Percentiles rank a stretch among this genome's conserved stretches.
These are phyloP conservation scores for Aphaenogaster rudis DNA, from an alignment of 1,140 invertebrate species.

Conservation along the genomic window DNA sequence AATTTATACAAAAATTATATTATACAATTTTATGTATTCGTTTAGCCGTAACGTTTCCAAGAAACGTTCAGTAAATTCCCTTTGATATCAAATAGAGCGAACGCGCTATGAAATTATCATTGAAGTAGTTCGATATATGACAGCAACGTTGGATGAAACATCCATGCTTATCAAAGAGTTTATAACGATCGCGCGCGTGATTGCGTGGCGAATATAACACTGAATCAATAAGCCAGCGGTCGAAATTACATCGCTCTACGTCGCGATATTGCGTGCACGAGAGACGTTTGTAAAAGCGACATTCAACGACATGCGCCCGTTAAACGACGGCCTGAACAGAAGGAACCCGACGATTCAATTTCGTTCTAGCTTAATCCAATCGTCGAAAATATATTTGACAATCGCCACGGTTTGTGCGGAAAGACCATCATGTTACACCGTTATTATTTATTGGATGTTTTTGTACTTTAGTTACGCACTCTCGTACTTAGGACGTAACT, in stretches of 20 bases:
- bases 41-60: not conserved
- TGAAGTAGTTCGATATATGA: not conserved
- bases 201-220: slow-evolving; percentile 36
- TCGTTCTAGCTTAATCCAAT: slow-evolving; percentile 17
- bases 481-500: too few relatives aligned
- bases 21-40: not conserved
- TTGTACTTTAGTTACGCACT: too few relatives aligned
- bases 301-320: slow-evolving; percentile 11
- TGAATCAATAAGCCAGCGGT: slow-evolving; percentile 35
- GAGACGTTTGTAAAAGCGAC: slow-evolving; percentile 32
- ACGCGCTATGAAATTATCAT: not conserved
- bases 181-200: slow-evolving; percentile 8
- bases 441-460: not conserved
- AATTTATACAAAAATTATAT: not conserved
- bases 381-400: slow-evolving; percentile 31
- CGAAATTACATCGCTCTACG: slow-evolving; percentile 39
- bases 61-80: not conserved
- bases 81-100: not conserved
- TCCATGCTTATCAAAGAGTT: slow-evolving; percentile 15
- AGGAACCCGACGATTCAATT: slow-evolving; percentile 14
- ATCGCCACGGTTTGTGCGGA: not conserved
- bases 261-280: slow-evolving; percentile 39
- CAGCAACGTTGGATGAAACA: not conserved
- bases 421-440: not conserved
- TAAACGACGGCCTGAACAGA: slow-evolving; percentile 5